Percentiles rank a stretch among this genome's conserved stretches.
Conservation (phyloP, 2,113 vertebrate species). For the Leucopsar rothschildi region DNA sequence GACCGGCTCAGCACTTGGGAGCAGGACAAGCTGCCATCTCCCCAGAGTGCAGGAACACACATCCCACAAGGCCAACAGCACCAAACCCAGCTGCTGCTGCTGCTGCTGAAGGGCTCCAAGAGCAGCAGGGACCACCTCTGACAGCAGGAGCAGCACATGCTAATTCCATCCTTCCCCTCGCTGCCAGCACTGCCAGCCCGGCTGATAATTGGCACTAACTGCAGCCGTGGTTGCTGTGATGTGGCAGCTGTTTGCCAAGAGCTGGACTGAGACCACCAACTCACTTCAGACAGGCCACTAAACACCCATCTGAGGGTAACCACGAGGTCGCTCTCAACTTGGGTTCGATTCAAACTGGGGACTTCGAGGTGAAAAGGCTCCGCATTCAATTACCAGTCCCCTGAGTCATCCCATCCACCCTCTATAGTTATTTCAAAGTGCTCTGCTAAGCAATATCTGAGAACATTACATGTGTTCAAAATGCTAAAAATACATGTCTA, state of each 20-base stretch:
- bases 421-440: constrained; percentile 52
- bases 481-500: constrained; percentile 46
- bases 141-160: neutral
- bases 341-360: neutral
- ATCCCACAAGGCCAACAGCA: neutral
- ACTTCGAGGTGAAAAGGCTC: constrained; percentile 64
- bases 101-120: neutral
- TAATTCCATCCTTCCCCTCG: neutral
- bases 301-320: constrained; percentile 64
- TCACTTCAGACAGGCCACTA: constrained; percentile 66
- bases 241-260: constrained; percentile 31
- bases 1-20: rapidly evolving
- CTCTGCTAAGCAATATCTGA: constrained; percentile 59
- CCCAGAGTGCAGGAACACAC: neutral
- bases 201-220: constrained; percentile 26
- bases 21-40: neutral
- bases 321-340: constrained; percentile 45
- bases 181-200: neutral
- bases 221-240: constrained; percentile 41
- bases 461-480: constrained; percentile 40
- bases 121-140: constrained; percentile 27
- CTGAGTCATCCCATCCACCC: constrained; percentile 59
- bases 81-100: neutral
- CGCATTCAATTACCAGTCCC: constrained; percentile 50
- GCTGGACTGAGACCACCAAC: constrained; percentile 60